Base-by-base conservation (phyloP, 1,140 invertebrate genomes). In the Drosophila asahinai region DNA sequence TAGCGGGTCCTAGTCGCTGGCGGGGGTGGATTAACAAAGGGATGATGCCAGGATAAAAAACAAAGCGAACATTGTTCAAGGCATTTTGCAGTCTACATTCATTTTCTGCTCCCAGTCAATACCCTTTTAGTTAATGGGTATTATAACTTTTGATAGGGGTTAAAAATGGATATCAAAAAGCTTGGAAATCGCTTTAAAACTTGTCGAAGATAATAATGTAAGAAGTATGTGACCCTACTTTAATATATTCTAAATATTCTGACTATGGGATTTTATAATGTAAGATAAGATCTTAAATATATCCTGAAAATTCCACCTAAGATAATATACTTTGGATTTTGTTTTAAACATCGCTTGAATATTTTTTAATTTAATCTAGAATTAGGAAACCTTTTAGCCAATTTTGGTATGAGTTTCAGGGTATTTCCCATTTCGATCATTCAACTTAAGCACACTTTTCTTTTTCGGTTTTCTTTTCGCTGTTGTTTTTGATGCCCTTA, bases 401-500 rank as follows among this genome's bases (percentile, higher is more conserved):
- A 36, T 12, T 36, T 36, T 3, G 33, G 8, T 33, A 33, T 9
- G 7, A 33, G 9, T 11, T 36, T 33, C n/a, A 68, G 45, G 22
- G 60, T 33, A 38, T n/a, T 33, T 5, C 1, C 3, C 2, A 11
- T 15, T 40, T 51, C 17, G 17, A 1, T 33, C 11, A 25, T 8
- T 9, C 0, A 36, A 5, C 1, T 17, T 25, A 5, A 11, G 3
- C 5, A 2, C 30, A 22, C 7, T 48, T 27, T 49, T 45, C 33
- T 61, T 75, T 52, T 62, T 70, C 11, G 49, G 43, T 55, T 75
- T 47, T 73, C 70, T 59, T 63, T 51, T 19, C 65, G 52, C 70
- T 74, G 57, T 72, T 57, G 71, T 73, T 60, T 59, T 72, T 73
- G 66, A 73, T 73, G 70, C 55, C 42, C 67, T 74, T 74, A 89